phyloP scores from a whole-genome alignment of 1,140 invertebrate genomes.

The Platorchestia sp. region DNA sequence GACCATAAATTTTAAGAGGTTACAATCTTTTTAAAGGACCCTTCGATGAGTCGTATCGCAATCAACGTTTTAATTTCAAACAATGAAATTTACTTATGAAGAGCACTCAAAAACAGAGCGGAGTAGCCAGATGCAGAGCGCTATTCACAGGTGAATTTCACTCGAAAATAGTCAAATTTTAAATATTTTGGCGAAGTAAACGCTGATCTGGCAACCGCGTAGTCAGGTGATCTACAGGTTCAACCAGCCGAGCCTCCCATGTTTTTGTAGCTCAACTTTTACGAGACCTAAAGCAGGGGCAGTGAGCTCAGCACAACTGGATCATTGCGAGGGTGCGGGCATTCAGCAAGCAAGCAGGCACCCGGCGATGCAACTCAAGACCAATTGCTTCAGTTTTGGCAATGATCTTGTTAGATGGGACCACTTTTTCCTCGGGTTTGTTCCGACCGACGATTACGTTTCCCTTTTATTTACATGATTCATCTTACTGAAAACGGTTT shows the following conservation, averaged over 20 bases:
- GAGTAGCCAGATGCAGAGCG: too few species aligned
- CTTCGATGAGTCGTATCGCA: too few species aligned
- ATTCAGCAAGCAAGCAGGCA: background rate
- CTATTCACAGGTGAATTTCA: too few species aligned
- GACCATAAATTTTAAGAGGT: too few species aligned
- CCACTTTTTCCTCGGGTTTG: background rate
- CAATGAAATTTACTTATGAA: too few species aligned
- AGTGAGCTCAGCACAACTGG: background rate
- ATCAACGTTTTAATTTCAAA: too few species aligned
- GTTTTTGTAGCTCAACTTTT: background rate
- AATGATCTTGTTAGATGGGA: background rate
- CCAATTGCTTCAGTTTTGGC: background rate
- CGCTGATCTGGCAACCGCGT: too few species aligned
- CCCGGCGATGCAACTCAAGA: background rate
- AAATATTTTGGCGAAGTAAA: too few species aligned
- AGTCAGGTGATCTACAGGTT: background rate
- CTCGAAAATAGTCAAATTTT: too few species aligned
- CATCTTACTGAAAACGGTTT: background rate
- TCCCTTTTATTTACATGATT: background rate
- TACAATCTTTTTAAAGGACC: too few species aligned
- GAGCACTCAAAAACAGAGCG: too few species aligned
- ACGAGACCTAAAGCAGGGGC: background rate
- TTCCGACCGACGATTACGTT: background rate
- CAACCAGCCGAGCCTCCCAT: background rate
- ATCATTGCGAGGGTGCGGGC: background rate